These are phyloP conservation scores for Xiphias gladius DNA, from an alignment of 2,113 vertebrate genomes.

Conservation along the genomic window DNA sequence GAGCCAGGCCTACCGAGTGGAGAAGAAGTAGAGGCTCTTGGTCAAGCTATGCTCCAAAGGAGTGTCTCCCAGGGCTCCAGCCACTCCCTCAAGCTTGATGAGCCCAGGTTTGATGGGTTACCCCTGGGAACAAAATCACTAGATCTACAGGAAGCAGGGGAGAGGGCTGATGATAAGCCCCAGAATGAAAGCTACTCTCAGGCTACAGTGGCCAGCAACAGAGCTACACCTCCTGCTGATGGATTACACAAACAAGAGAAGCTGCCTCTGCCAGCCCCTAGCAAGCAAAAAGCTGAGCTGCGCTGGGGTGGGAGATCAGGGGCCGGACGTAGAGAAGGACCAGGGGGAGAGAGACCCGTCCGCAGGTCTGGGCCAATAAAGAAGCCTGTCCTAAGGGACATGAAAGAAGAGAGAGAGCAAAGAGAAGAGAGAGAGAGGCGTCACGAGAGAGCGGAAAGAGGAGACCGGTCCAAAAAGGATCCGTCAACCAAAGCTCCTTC, in stretches of 20 bases:
- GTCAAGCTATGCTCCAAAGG: conserved; percentile 89
- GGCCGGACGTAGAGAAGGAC: conserved; percentile 89
- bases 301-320: conserved; percentile 94
- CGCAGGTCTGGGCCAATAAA: conserved; percentile 97
- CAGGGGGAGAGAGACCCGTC: conserved; percentile 88
- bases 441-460: conserved; percentile 86
- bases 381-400: conserved; percentile 96
- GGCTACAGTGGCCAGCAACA: conserved; percentile 67
- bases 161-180: conserved; percentile 88
- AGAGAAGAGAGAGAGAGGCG: conserved; percentile 92
- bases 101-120: conserved; percentile 87
- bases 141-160: conserved; percentile 87
- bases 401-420: conserved; percentile 97
- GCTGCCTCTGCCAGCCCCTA: conserved; percentile 78
- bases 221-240: conserved; percentile 84
- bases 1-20: conserved; percentile 84
- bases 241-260: conserved; percentile 91
- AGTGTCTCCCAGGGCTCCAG: conserved; percentile 92
- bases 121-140: conserved; percentile 81
- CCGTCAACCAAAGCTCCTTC: conserved; percentile 70
- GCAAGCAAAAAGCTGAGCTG: conserved; percentile 93
- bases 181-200: conserved; percentile 89
- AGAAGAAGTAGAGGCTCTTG: conserved; percentile 86
- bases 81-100: conserved; percentile 91
- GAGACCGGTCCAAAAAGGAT: conserved; percentile 88